Percentiles rank a stretch among this genome's conserved stretches.
Conservation (phyloP, 2,888 invertebrate genomes). For the Tillus elongatus region DNA sequence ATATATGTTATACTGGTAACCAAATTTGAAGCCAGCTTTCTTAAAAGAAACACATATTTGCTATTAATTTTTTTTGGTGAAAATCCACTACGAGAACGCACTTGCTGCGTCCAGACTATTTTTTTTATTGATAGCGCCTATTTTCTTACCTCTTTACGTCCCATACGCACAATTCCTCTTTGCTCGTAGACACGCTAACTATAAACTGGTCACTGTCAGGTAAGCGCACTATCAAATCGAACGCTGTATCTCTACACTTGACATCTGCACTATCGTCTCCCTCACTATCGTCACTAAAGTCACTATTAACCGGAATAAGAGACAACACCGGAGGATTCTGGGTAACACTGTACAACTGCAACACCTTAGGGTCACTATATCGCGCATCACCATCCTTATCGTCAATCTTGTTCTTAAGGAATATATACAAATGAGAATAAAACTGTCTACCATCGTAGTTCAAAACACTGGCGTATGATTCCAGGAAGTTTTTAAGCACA, state of each 20-base stretch:
- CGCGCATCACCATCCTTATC: slow-evolving; percentile 27
- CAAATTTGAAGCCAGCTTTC: too few species aligned
- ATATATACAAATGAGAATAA: slow-evolving; percentile 58
- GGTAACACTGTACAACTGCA: slow-evolving; percentile 42
- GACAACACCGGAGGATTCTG: slow-evolving; percentile 52
- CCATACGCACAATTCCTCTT: slow-evolving; percentile 76
- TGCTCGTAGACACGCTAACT: slow-evolving; percentile 63
- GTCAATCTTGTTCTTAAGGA: slow-evolving; percentile 39
- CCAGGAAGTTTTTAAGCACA: slow-evolving; percentile 59
- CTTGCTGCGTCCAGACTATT: too few species aligned
- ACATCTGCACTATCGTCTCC: slow-evolving; percentile 15
- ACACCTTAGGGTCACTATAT: too few species aligned
- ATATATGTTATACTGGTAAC: too few species aligned
- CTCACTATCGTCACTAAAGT: slow-evolving; percentile 18
- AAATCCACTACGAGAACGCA: too few species aligned
- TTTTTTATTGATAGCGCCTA: too few species aligned
- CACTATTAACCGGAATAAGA: slow-evolving; percentile 48
- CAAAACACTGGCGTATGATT: slow-evolving; percentile 61
- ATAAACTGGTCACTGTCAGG: slow-evolving; percentile 61
- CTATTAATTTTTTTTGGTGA: too few species aligned
- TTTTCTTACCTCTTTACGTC: slow-evolving; percentile 52
- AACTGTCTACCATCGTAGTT: slow-evolving; percentile 77
- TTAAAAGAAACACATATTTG: slow-evolving; percentile 9
- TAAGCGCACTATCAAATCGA: slow-evolving; percentile 54
- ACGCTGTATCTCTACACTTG: slow-evolving; percentile 25